Percentiles rank a stretch among this genome's conserved stretches.
Conservation (phyloP, 2,113 vertebrate genomes). For the Bagarius yarrelli region DNA sequence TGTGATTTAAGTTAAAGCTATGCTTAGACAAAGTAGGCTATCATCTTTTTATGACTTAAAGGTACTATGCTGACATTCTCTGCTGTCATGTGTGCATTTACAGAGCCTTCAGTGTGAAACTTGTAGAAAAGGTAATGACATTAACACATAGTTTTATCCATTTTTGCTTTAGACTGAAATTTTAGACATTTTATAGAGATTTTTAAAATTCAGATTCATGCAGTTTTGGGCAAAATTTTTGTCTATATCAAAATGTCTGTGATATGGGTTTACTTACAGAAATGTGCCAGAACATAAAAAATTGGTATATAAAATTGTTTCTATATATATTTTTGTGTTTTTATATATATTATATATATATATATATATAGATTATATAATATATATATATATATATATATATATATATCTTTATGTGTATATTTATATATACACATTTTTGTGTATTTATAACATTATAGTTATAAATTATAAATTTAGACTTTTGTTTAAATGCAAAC, state of each 20-base stretch:
- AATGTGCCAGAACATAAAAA: background rate
- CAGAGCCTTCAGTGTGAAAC: conserved; percentile 24
- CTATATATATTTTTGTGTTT: no score
- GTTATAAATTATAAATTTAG: no score
- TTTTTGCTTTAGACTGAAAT: conserved; percentile 5
- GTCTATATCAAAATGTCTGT: conserved; percentile 7
- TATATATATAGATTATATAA: no score
- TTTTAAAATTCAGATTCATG: conserved; percentile 39
- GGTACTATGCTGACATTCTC: conserved; percentile 23
- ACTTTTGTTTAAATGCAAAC: no score
- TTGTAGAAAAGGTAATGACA: conserved; percentile 38
- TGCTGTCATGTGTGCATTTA: conserved; percentile 33
- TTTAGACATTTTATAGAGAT: conserved; percentile 21
- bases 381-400: no score
- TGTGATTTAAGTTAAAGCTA: conserved; percentile 47
- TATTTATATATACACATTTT: no score
- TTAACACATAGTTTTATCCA: conserved; percentile 12
- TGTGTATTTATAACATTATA: no score
- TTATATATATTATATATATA: no score
- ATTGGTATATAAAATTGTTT: no score
- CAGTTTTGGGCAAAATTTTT: conserved; percentile 21
- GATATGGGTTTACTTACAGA: background rate
- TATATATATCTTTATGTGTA: no score
- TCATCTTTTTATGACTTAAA: conserved; percentile 44
- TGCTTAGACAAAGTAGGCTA: conserved; percentile 44